Percentiles rank a stretch among this genome's conserved stretches.
Conservation (phyloP, 2,888 invertebrate genomes). For the Epinotia brunnichana region DNA sequence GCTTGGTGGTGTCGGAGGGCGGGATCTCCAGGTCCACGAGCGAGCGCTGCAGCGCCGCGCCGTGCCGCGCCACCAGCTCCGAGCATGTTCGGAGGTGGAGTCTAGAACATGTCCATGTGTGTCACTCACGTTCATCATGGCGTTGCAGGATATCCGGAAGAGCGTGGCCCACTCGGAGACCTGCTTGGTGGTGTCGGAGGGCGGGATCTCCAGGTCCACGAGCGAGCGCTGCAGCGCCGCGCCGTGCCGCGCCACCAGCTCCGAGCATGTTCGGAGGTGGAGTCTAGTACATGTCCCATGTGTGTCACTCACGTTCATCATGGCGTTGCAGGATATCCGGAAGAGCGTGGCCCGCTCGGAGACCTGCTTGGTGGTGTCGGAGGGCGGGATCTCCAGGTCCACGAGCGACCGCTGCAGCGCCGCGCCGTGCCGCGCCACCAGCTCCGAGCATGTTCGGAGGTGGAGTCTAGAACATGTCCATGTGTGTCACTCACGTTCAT, state of each 20-base stretch:
- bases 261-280: constrained; percentile 85
- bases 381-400: neutral
- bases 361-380: neutral
- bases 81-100: neutral
- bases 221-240: constrained; percentile 91
- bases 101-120: too few species aligned
- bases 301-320: too few species aligned
- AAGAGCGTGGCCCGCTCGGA: too few species aligned
- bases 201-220: constrained; percentile 89
- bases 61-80: neutral
- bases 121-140: constrained; percentile 93
- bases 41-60: too few species aligned
- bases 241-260: constrained; percentile 95
- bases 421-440: neutral
- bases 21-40: neutral
- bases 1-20: neutral
- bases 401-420: neutral
- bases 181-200: constrained; percentile 91
- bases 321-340: too few species aligned
- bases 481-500: constrained; percentile 87
- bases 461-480: too few species aligned
- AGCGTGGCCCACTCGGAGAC: constrained; percentile 96
- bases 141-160: constrained; percentile 97
- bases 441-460: neutral
- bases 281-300: too few species aligned